Evolutionary conservation across 2,797 vertebrate species (phyloP), one percentile per base, ranked within the genome.

Genomic region (Syndactyla subalaris): DNA sequence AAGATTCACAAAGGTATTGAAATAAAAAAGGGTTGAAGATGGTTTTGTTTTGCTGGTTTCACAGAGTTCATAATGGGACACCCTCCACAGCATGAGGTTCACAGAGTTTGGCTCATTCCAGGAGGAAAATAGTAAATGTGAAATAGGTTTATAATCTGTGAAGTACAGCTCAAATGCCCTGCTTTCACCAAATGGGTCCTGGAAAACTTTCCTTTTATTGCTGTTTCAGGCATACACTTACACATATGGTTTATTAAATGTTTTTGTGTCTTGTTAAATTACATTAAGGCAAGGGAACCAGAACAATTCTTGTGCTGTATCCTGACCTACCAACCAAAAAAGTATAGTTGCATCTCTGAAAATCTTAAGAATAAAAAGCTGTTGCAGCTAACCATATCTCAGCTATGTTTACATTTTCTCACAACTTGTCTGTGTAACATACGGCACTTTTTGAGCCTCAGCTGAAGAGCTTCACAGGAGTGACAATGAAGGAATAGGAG

Each of bases 11-110:
- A 89, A 90, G 63, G 46, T 86, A 74, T 63, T 13, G 23, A 36
- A 48, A 83, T 77, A 83, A 57, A 6, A 81, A 55, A 6, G 3
- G 4, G 71, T 29, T 54, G 26, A 73, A 88, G 86, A 89, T 72
- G 66, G 85, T 70, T 96, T 96, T 95, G 73, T 71, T 95, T 96
- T 85, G 80, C 93, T 93, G 49, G 70, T 80, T 94, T 96, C 91
- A 91, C 66, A 92, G 68, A 77, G 88, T 82, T 97, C 92, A 72
- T 96, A 92, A 93, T 82, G 74, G 87, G 81, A 90, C 41, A 36
- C 75, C 85, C 89, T 70, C 75, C 68, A 82, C 91, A 93, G 88
- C 2, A 0, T 89, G 94, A 73, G 59, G 54, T 77, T 88, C 85
- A 83, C 65, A 82, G 45, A 72, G 57, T 39, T 71, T 27, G 30